Evolutionary conservation across 2,113 vertebrate genomes (phyloP), one percentile per base, ranked within the genome.

Genomic region (Lycaon pictus): DNA sequence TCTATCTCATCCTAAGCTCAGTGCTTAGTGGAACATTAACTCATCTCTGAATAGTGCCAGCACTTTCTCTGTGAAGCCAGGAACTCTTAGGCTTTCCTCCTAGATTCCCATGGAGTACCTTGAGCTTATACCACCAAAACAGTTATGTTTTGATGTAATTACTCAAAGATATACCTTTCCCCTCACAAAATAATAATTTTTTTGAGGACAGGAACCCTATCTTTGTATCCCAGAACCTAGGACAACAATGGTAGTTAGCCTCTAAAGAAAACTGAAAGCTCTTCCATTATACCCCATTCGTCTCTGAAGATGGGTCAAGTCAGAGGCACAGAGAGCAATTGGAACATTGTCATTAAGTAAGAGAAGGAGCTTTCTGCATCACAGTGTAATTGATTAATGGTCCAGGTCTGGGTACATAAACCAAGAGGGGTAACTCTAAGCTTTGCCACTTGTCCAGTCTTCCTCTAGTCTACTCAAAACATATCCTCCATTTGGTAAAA

Each of bases 401-500:
- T 71, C 53, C 1, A 0, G 74, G 7, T 19, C 16, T 85, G 53
- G 7, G 10, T 53, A 6, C 29, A 79, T 12, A 32, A 69, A 43
- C 32, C 79, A 43, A 19, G 72, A 94, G 71, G 17, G 25, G 11
- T 9, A 86, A 82, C n/a, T n/a, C 51, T 67, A 37, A 62, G 35
- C 27, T 29, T 87, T 9, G 11, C 65, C 55, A 58, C 56, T 69
- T 56, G 35, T 63, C 43, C 20, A 17, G 5, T 35, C 25, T 77
- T 82, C 8, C 32, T 53, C 25, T 11, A 77, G 11, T 43, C 77
- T 63, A 12, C 11, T 35, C 16, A 87, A 56, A 97, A 74, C 0
- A 0, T 20, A 3, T 77, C n/a, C 69, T 72, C 3, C 62, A 37
- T 0, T 0, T 15, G 12, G 17, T 20, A 0, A 53, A 37, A 29